These are phyloP conservation scores for Crenuchus spilurus DNA, from an alignment of 2,797 vertebrate species.

Conservation along the genomic window DNA sequence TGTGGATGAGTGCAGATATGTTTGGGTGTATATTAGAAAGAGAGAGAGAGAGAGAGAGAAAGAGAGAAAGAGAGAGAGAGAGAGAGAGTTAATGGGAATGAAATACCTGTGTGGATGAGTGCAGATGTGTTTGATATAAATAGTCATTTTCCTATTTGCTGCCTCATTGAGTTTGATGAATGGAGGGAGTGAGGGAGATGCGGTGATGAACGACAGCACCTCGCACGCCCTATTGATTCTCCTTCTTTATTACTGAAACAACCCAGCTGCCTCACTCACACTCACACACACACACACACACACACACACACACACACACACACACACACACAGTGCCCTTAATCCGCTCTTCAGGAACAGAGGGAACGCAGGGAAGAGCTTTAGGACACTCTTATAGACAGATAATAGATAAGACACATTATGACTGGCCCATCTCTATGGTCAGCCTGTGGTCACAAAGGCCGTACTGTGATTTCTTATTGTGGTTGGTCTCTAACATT, in stretches of 20 bases:
- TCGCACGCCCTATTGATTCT: constrained; percentile 99
- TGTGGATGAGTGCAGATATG: background rate
- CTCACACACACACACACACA: constrained; percentile 14
- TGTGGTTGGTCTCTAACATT: too few relatives aligned
- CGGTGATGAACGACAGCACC: constrained; percentile 99
- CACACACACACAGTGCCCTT: constrained; percentile 48
- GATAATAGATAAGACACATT: too few relatives aligned
- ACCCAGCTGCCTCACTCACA: constrained; percentile 97
- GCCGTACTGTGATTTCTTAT: too few relatives aligned
- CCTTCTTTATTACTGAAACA: constrained; percentile 99
- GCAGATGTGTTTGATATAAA: constrained; percentile 99
- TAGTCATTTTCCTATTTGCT: constrained; percentile 99
- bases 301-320: constrained; percentile 16
- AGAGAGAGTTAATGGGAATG: constrained; percentile 99
- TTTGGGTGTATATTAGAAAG: constrained; percentile 61
- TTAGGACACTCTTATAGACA: constrained; percentile 15
- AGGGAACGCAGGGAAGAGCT: constrained; percentile 14
- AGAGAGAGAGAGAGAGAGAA: constrained; percentile 73
- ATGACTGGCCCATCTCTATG: too few relatives aligned
- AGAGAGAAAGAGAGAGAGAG: constrained; percentile 65
- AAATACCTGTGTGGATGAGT: constrained; percentile 99
- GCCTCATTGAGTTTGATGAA: constrained; percentile 99
- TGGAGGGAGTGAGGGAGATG: constrained; percentile 99
- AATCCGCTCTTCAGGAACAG: constrained; percentile 49
- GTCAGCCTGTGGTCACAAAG: too few relatives aligned